phyloP scores from a whole-genome alignment of 2,888 invertebrate species.

The Coenonympha arcania region DNA sequence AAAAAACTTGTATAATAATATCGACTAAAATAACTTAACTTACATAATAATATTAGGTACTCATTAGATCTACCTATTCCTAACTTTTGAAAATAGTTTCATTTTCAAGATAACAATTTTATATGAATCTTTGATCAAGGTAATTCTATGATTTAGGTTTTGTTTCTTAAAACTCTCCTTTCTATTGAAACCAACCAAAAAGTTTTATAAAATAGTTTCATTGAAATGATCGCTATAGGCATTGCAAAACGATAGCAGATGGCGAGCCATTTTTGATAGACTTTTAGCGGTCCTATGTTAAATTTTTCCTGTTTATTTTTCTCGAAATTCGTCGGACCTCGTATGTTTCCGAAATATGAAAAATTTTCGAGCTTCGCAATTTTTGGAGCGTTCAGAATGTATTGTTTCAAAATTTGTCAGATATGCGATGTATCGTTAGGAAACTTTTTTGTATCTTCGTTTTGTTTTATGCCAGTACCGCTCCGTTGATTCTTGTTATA shows the following conservation, averaged over 20 bases:
- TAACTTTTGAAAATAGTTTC: too few species aligned
- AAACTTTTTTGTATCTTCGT: neutral
- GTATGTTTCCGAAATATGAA: constrained; percentile 17
- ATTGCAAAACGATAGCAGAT: constrained; percentile 3
- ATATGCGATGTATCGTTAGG: constrained; percentile 5
- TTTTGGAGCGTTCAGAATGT: neutral
- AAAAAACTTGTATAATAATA: too few species aligned
- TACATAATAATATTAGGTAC: too few species aligned
- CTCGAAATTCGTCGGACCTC: constrained; percentile 17
- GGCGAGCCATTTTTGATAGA: constrained; percentile 5
- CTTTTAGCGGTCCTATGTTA: neutral
- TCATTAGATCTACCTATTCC: too few species aligned
- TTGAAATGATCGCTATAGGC: neutral
- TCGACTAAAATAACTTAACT: too few species aligned
- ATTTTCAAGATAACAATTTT: too few species aligned
- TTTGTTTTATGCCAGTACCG: neutral
- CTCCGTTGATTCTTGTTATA: neutral
- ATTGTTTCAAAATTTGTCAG: constrained; percentile 11
- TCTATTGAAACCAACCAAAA: too few species aligned
- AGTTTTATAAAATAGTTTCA: too few species aligned
- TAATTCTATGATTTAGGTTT: too few species aligned
- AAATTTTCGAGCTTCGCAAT: constrained; percentile 3
- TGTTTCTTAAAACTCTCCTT: too few species aligned
- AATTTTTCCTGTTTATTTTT: constrained; percentile 16
- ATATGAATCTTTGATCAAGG: too few species aligned